Evolutionary conservation across 1,140 invertebrate species (phyloP), one percentile per base, ranked within the genome.

Genomic region (Solenopsis invicta): DNA sequence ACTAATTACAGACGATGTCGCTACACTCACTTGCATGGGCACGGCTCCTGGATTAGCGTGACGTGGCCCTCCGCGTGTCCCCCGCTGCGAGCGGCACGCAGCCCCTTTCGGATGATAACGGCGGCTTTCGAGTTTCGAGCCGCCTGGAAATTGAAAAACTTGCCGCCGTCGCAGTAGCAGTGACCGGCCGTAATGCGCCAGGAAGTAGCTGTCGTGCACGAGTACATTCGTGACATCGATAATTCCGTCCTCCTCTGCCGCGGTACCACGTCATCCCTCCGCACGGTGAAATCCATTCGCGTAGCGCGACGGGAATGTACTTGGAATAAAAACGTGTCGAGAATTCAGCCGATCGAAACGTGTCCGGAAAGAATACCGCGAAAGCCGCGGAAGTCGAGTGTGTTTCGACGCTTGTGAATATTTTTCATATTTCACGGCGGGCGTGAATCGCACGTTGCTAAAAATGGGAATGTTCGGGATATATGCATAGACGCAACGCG

Each of bases 1-100:
- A 92, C 92, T 94, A 94, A 94, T 94, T 93, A 94, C 87, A 89
- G 89, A 89, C 87, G 62, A 87, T 89, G 93, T 91, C 89, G 85
- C 67, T 48, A 66, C 66, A 74, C 64, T 75, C 90, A 69, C 54
- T 87, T 69, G 86, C 85, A 81, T 78, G 80, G 78, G 75, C 85
- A 81, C 87, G 81, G 86, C 69, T 88, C 74, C 64, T 21, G 72
- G 91, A 94, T 94, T 94, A 91, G 92, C 92, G 91, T 93, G 92
- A 93, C 92, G 87, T 88, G 90, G 18, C 64, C 72, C 88, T 4
- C 88, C 69, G 4, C 66, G 56, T 69, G 71, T 89, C 85, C 52
- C 75, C 67, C 24, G 41, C 69, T 52, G 64, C n/a, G 80, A 29
- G 9, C 56, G 24, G 66, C 90, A 87, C 87, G 87, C 90, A 87